Base-by-base conservation (phyloP, 2,888 invertebrate species). In the Dryococelus australis region DNA sequence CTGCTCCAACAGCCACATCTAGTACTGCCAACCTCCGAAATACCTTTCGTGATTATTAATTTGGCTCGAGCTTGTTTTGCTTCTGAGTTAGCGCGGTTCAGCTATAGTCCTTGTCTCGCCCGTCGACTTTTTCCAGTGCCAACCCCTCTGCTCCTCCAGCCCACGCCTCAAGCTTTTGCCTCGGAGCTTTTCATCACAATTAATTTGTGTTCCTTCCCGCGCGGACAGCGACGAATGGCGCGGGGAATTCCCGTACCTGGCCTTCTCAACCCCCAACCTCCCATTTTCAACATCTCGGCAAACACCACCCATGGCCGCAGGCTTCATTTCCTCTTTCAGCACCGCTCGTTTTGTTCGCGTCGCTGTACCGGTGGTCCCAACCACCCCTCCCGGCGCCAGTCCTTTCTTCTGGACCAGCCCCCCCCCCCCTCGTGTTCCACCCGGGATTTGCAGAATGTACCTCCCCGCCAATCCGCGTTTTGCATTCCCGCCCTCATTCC, bases 271-370 rank as follows among this genome's bases (percentile, higher is more conserved):
- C 65, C 65, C 65, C 47, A 3, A 35, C 4, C 35, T 4, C 65
- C 65, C 6, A 10, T 8, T 47, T 47, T 47, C 16, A 47, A 47
- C 47, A 16, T 47, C 16, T 65, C 65, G 8, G n/a, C 24, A 20
- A 65, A 20, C 65, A n/a, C 65, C 65, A 13, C 65, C 24, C 65
- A n/a, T 24, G 8, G 65, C 65, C 65, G 20, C 24, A n/a, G 27
- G 83, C 86, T 53, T 51, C 35, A 90, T 88, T 86, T 88, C 89
- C 90, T 89, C 90, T 89, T 90, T 90, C 90, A 90, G 89, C 90
- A 90, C 89, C 89, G 90, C 90, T 90, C 90, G 90, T 90, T 90
- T 90, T 89, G 89, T 89, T 89, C 89, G 88, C 90, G 87, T 88
- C 90, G 87, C 88, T 65, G 88, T 88, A 87, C 87, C 87, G 89